Percentiles rank a stretch among this genome's conserved stretches.
These are phyloP conservation scores for Cryptotis parvus DNA, from an alignment of 2,113 vertebrate genomes.

Conservation along the genomic window DNA sequence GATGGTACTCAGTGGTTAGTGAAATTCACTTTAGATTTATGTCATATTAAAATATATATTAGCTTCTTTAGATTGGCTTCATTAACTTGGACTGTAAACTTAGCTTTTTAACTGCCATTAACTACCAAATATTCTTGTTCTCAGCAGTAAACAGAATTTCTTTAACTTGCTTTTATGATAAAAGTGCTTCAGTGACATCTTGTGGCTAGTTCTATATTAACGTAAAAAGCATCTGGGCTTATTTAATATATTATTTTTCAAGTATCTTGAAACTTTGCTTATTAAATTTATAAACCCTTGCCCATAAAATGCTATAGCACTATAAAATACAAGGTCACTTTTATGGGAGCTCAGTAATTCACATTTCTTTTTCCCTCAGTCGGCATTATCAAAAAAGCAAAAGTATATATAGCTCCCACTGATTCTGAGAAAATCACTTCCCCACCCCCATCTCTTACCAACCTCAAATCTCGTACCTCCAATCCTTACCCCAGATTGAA, in stretches of 20 bases:
- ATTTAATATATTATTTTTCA: not conserved
- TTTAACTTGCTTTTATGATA: not conserved
- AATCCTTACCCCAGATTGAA: not conserved
- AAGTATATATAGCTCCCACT: not conserved
- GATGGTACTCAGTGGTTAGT: not conserved
- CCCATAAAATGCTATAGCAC: not conserved
- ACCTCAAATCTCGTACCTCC: not conserved
- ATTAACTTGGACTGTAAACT: conserved; percentile 15
- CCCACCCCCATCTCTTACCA: not conserved
- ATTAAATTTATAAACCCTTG: conserved; percentile 6
- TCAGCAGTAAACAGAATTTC: not conserved
- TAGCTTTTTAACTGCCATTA: not conserved
- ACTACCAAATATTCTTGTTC: not conserved
- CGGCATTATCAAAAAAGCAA: not conserved
- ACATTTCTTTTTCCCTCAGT: not conserved
- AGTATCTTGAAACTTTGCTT: conserved; percentile 11
- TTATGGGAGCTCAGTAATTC: not conserved
- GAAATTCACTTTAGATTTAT: conserved; percentile 13
- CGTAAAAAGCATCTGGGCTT: not conserved
- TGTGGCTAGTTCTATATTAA: conserved; percentile 44
- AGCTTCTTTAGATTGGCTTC: too few species aligned
- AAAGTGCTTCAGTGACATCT: conserved; percentile 66
- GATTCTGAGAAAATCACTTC: not conserved
- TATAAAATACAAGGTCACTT: not conserved
- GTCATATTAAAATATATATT: not conserved